Evolutionary conservation across 2,113 vertebrate genomes (phyloP), one percentile per base, ranked within the genome.

Genomic region (Daubentonia madagascariensis): DNA sequence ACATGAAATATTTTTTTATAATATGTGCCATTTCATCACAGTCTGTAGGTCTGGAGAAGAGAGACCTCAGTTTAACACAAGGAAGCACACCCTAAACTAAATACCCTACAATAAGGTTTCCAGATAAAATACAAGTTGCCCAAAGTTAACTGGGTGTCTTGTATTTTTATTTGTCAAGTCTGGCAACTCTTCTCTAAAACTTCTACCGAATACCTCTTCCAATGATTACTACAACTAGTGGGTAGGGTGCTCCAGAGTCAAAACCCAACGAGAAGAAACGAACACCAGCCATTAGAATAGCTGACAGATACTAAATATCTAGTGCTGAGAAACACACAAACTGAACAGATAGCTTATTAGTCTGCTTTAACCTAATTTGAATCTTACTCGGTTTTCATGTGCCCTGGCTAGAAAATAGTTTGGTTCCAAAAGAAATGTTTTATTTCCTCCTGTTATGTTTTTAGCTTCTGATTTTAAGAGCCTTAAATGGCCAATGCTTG

Each of bases 391-490:
- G 43, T 52, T 90, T 48, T 88, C 90, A 8, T 30, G 32, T 93
- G 52, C 32, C 32, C 63, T 91, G 43, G 12, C 40, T 97, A 79
- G 50, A 89, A 96, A 97, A 96, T 93, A 85, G 93, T 96, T 96
- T 70, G 28, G 2, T 85, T 97, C 65, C 85, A 84, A 90, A 95
- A n/a, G 32, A 97, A 83, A 79, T 63, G 30, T 97, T 91, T 96
- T 54, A 40, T 96, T 81, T 50, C 22, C 23, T 95, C 65, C 45
- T 65, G 6, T 80, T 95, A 17, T 43, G 7, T 76, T 98, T 98
- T 96, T 92, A 91, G n/a, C 50, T 96, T 89, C 78, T 94, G 83
- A 59, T 95, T 84, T 91, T 52, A 96, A 50, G 48, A 45, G 63
- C 40, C 95, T 90, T 45, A 16, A 91, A 63, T 40, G 23, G 0